A percentile compares a stretch with the other conserved stretches of the same genome.
Conservation (phyloP, 2,888 invertebrate species). For the Polydesmus complanatus region DNA sequence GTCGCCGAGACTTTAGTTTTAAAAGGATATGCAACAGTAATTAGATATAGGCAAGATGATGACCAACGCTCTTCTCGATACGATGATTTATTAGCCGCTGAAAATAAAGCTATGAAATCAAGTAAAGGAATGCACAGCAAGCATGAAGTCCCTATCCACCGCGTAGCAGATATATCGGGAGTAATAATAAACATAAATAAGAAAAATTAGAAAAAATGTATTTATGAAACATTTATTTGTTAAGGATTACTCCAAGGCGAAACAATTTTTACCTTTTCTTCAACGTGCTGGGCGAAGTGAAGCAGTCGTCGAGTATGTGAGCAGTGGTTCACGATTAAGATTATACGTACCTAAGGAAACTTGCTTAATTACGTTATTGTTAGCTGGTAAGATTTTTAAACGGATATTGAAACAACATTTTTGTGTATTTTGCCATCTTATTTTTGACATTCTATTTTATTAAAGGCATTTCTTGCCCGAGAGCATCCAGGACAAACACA, state of each 20-base stretch:
- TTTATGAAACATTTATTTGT: background rate
- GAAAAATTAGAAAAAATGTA: background rate
- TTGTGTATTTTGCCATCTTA: too few species aligned
- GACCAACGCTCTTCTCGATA: conserved; percentile 89
- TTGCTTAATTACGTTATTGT: conserved; percentile 82
- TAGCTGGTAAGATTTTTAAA: conserved; percentile 45
- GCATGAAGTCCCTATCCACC: conserved; percentile 62
- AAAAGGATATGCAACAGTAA: conserved; percentile 83
- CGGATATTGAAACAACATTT: conserved; percentile 8
- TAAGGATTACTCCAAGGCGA: conserved; percentile 64
- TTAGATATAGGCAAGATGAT: conserved; percentile 87
- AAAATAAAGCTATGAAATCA: conserved; percentile 79
- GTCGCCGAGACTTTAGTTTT: conserved; percentile 83
- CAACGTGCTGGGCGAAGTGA: conserved; percentile 80
- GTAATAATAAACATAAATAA: conserved; percentile 26
- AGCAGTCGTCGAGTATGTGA: conserved; percentile 90
- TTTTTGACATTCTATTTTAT: conserved; percentile 20
- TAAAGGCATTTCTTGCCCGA: conserved; percentile 63
- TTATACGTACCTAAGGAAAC: conserved; percentile 89
- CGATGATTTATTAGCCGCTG: conserved; percentile 81
- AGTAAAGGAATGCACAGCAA: conserved; percentile 68
- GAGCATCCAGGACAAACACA: conserved; percentile 57
- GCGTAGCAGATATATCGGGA: conserved; percentile 72
- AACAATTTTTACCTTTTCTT: conserved; percentile 84
- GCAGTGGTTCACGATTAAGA: conserved; percentile 85